Conservation (phyloP, 2,113 vertebrate genomes). For the Seriola aureovittata region DNA sequence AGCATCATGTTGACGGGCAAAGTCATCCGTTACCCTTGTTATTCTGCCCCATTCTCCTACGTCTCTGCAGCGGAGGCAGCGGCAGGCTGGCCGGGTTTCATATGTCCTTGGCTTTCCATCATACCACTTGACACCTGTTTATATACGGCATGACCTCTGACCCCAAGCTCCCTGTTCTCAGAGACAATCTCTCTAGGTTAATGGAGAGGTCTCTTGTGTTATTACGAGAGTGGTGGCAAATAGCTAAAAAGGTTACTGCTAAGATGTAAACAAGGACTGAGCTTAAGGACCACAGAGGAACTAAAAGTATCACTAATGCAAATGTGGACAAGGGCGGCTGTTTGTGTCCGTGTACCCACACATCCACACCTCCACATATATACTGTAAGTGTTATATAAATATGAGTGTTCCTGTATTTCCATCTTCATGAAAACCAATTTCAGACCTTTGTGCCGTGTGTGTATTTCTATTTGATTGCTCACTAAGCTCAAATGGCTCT, state of each 20-base stretch:
- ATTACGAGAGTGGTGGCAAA: constrained; percentile 18
- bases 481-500: constrained; percentile 46
- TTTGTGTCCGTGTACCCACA: not conserved
- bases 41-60: constrained; percentile 15
- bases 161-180: constrained; percentile 25
- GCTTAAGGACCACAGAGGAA: not conserved
- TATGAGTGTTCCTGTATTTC: not conserved
- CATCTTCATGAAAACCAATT: constrained; percentile 24
- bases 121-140: constrained; percentile 72
- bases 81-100: constrained; percentile 41
- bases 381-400: not conserved
- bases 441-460: constrained; percentile 8
- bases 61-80: not conserved
- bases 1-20: constrained; percentile 44
- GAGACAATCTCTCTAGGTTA: constrained; percentile 7
- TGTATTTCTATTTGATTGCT: constrained; percentile 43
- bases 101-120: constrained; percentile 63
- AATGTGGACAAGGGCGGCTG: not conserved
- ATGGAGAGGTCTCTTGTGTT: constrained; percentile 1
- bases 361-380: not conserved
- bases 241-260: not conserved
- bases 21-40: constrained; percentile 60
- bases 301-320: constrained; percentile 16
- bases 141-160: constrained; percentile 58
- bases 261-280: constrained; percentile 28